Conservation (phyloP, 2,888 invertebrate species). For the Tyria jacobaeae region DNA sequence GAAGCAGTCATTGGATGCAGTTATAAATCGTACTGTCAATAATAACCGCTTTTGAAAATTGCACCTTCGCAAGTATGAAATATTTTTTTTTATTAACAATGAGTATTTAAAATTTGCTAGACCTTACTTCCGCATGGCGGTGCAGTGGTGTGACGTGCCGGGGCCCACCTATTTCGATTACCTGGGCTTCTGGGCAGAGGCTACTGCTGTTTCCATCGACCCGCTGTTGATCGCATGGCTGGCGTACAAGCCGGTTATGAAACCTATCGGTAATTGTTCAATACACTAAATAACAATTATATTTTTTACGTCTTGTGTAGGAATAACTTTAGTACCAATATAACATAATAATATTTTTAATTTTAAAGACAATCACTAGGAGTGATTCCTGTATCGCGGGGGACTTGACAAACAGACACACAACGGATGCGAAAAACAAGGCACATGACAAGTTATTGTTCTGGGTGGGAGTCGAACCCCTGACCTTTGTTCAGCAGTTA, state of each 20-base stretch:
- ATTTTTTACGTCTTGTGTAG: no score
- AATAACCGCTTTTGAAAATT: background rate
- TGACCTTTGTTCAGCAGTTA: no score
- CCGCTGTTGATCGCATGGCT: conserved; percentile 89
- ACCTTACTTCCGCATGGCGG: conserved; percentile 63
- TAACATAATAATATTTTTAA: no score
- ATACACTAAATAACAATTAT: no score
- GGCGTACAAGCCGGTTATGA: conserved; percentile 79
- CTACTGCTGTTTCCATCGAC: conserved; percentile 79
- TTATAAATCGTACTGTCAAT: background rate
- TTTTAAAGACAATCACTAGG: no score
- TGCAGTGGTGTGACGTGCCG: conserved; percentile 63
- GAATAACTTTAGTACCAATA: no score
- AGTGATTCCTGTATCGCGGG: no score
- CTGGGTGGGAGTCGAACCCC: no score
- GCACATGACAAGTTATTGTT: no score
- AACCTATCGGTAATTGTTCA: conserved; percentile 51
- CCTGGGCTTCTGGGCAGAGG: conserved; percentile 68
- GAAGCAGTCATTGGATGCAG: background rate
- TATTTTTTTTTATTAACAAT: background rate
- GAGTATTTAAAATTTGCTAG: conserved; percentile 47
- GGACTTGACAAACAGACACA: no score
- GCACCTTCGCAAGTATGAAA: background rate
- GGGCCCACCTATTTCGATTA: conserved; percentile 61
- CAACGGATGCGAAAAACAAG: no score